Percentiles rank a stretch among this genome's conserved stretches.
These are phyloP conservation scores for Melanotaenia parkinsoni DNA, from an alignment of 2,797 vertebrate species.

Conservation along the genomic window DNA sequence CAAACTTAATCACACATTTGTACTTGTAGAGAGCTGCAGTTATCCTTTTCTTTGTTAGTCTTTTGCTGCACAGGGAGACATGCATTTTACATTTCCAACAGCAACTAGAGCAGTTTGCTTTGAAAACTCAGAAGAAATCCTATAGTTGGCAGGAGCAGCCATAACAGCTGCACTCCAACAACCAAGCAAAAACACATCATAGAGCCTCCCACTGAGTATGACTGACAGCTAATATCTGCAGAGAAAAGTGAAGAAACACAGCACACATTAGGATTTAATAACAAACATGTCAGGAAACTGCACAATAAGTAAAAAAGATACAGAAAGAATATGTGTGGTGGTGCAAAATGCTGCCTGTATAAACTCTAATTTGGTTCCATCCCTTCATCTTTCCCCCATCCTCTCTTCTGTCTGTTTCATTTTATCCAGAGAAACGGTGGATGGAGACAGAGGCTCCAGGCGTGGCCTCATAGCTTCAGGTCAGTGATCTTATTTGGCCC, in stretches of 20 bases:
- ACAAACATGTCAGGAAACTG: conserved; percentile 16
- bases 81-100: conserved; percentile 46
- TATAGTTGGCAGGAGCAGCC: conserved; percentile 19
- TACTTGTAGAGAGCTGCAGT: conserved; percentile 1
- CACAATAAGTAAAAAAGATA: conserved; percentile 18
- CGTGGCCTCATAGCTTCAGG: conserved; percentile 84
- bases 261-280: conserved; percentile 18
- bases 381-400: conserved; percentile 1
- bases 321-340: not conserved
- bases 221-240: conserved; percentile 53
- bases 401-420: conserved; percentile 13
- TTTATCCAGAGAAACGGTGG: conserved; percentile 32
- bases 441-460: conserved; percentile 53
- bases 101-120: conserved; percentile 29
- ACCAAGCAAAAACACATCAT: conserved; percentile 34
- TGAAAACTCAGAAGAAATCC: conserved; percentile 18
- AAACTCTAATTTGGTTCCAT: conserved; percentile 26
- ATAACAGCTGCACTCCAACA: conserved; percentile 31
- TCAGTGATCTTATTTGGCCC: conserved; percentile 88
- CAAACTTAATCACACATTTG: not conserved
- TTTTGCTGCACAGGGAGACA: conserved; percentile 22
- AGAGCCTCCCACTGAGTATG: conserved; percentile 33
- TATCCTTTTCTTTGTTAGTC: not conserved
- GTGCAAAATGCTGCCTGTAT: conserved; percentile 12
- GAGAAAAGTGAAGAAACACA: conserved; percentile 25